Evolutionary conservation across 1,140 invertebrate genomes (phyloP).

Genomic region (Drosophila mayri): DNA sequence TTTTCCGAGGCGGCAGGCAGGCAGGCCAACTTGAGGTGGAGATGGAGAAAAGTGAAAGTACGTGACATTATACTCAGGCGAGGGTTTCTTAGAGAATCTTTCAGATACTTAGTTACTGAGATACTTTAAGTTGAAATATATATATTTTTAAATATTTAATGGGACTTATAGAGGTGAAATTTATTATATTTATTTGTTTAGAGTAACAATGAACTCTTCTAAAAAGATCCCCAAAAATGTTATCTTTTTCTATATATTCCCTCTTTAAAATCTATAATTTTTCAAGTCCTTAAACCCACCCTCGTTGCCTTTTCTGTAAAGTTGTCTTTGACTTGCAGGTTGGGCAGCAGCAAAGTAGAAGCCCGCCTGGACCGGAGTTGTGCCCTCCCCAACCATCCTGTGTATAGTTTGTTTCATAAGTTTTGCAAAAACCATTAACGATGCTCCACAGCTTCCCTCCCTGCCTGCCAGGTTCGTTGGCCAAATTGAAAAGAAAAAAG

Average conservation of each 20-base stretch:
- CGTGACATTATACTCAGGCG: constrained; percentile 71
- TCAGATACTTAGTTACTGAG: not conserved
- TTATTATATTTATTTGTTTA: not conserved
- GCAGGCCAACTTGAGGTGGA: not conserved
- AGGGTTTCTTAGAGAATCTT: constrained; percentile 37
- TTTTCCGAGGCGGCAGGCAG: constrained; percentile 9
- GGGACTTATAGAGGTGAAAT: not conserved
- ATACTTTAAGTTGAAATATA: not conserved
- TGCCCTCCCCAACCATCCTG: constrained; percentile 28
- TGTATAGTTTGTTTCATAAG: constrained; percentile 78
- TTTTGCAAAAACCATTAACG: constrained; percentile 78
- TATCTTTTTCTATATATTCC: not conserved
- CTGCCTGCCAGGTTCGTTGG: constrained; percentile 31
- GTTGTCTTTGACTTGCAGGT: constrained; percentile 34
- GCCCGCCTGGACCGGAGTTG: constrained; percentile 1
- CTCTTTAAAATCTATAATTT: not conserved
- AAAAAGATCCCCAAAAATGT: not conserved
- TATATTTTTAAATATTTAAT: no score
- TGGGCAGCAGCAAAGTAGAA: constrained; percentile 6
- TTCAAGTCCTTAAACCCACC: not conserved
- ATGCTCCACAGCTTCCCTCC: constrained; percentile 60
- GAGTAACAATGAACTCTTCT: not conserved
- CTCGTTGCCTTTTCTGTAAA: constrained; percentile 6
- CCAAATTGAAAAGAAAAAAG: constrained; percentile 77
- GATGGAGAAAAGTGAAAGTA: constrained; percentile 73